Conservation (phyloP, 2,113 vertebrate genomes). For the Aegypius monachus region DNA sequence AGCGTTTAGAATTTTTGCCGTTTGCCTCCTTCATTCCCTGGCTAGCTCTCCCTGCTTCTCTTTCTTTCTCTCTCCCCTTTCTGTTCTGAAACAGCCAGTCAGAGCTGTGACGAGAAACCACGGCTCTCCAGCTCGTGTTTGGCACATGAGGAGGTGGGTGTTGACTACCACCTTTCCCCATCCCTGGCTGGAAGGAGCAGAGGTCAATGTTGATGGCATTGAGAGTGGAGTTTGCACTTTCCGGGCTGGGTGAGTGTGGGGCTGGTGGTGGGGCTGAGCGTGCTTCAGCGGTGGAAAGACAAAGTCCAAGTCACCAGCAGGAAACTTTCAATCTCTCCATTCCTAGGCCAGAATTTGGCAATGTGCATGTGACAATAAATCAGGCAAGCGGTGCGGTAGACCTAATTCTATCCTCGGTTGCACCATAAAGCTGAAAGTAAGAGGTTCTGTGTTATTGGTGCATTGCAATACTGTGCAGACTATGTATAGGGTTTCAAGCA, state of each 20-base stretch:
- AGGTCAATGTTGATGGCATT: not conserved
- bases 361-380: rapidly evolving
- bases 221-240: not conserved
- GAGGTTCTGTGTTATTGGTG: not conserved
- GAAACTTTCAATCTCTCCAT: not conserved
- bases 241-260: no score
- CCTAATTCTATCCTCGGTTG: not conserved
- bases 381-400: rapidly evolving
- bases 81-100: no score
- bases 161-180: not conserved
- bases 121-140: not conserved
- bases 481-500: not conserved
- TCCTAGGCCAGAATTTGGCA: not conserved
- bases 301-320: not conserved
- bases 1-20: not conserved
- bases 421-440: not conserved
- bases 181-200: not conserved
- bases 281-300: not conserved
- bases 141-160: no score
- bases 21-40: not conserved
- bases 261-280: rapidly evolving
- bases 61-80: not conserved
- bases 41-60: not conserved
- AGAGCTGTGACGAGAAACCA: not conserved
- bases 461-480: rapidly evolving